Evolutionary conservation across 1,140 invertebrate genomes (phyloP).

Genomic region (Drosophila persimilis): DNA sequence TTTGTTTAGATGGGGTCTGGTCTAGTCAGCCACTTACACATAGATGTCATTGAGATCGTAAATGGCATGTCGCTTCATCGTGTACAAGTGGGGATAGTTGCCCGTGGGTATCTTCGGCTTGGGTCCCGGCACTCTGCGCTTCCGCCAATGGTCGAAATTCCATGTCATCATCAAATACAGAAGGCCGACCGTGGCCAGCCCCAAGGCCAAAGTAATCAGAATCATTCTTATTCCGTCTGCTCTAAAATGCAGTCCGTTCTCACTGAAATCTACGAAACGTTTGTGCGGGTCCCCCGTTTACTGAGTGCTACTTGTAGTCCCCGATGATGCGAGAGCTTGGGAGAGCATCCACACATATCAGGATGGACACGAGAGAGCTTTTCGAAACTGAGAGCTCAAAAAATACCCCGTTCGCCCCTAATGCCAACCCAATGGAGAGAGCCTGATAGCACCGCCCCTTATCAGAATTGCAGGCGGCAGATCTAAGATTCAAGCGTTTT

Average conservation of each 20-base stretch:
- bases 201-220: conserved; percentile 48
- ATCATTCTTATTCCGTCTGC: conserved; percentile 16
- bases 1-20: neutral
- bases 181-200: conserved; percentile 21
- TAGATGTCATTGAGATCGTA: conserved; percentile 70
- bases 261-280: conserved; percentile 7
- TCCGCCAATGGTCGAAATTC: conserved; percentile 80
- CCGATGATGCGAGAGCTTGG: neutral
- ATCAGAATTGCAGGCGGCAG: conserved; percentile 23
- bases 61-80: conserved; percentile 47
- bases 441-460: conserved; percentile 12
- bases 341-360: neutral
- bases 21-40: conserved; percentile 25
- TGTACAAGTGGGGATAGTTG: conserved; percentile 58
- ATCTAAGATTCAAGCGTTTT: conserved; percentile 18
- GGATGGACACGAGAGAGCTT: neutral
- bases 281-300: neutral
- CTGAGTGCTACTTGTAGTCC: conserved; percentile 26
- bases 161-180: conserved; percentile 75
- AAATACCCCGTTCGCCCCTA: too few relatives aligned
- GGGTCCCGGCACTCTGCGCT: conserved; percentile 67
- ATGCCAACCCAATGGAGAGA: neutral
- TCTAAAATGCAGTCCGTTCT: neutral
- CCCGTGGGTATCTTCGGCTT: conserved; percentile 69
- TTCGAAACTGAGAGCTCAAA: too few relatives aligned